phyloP scores from a whole-genome alignment of 2,888 invertebrate genomes.

The Laspeyria flexula region DNA sequence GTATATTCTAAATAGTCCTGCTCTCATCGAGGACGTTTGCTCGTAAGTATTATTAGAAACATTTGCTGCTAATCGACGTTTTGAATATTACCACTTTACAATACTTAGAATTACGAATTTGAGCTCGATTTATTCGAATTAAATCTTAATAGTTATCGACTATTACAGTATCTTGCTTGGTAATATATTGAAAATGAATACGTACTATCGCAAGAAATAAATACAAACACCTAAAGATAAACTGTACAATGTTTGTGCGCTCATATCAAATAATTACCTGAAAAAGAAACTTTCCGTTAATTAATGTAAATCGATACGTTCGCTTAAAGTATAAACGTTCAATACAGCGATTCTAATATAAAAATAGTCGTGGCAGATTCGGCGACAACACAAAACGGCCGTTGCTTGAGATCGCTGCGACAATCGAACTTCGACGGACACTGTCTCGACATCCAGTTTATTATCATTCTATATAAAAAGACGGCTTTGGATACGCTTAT shows the following conservation, averaged over 20 bases:
- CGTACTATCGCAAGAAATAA: conserved; percentile 64
- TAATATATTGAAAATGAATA: conserved; percentile 56
- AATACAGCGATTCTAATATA: conserved; percentile 75
- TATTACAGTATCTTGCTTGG: conserved; percentile 57
- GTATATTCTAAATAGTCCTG: conserved; percentile 75
- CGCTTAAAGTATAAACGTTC: conserved; percentile 67
- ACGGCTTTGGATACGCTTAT: conserved; percentile 76
- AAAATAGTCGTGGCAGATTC: conserved; percentile 78
- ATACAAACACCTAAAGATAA: conserved; percentile 67
- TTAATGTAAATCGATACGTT: conserved; percentile 66
- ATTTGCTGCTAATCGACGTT: conserved; percentile 69
- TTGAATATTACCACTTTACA: conserved; percentile 70
- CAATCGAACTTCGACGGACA: conserved; percentile 76
- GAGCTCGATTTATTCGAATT: conserved; percentile 84
- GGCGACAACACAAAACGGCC: conserved; percentile 69
- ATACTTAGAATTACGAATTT: conserved; percentile 80
- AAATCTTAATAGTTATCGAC: conserved; percentile 67
- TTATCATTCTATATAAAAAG: conserved; percentile 75
- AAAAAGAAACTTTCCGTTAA: conserved; percentile 65
- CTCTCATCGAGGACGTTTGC: conserved; percentile 78
- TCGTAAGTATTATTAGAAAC: conserved; percentile 68
- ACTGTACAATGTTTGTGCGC: conserved; percentile 84
- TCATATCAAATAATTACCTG: conserved; percentile 77
- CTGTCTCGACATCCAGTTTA: conserved; percentile 70
- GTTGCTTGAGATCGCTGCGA: conserved; percentile 62